Base-by-base conservation (phyloP, 1,140 invertebrate genomes). In the Carposina sasakii region DNA sequence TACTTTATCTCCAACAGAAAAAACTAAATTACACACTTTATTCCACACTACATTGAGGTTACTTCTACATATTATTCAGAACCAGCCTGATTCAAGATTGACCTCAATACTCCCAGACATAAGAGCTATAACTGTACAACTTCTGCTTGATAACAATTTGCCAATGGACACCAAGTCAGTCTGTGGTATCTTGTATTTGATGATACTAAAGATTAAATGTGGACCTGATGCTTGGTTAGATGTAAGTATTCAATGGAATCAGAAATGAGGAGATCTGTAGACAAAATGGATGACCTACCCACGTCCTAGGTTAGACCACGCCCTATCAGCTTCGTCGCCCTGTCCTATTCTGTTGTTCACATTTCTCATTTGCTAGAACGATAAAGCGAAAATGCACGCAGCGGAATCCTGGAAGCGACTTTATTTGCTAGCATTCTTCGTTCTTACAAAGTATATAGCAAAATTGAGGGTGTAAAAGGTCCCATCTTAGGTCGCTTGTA, bases 111-210 rank as follows among this genome's bases (percentile, higher is more conserved):
- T 21, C 19, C 36, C 24, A 52, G 47, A 61, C 13, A 64, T 67
- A 19, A 37, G 36, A 0, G 43, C 39, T 0, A 65, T 70, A 57
- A 64, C 17, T 51, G 51, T 77, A n/a, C 57, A 68, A 48, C 48
- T 82, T 1, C 28, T 77, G 30, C 67, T 59, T 48, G 60, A 77
- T 40, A 54, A 59, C 10, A 76, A 82, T 36, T 60, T 70, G 1
- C 76, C 78, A 3, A 82, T 82, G 76, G 78, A 82, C 33, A 76
- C 76, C 1, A 82, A 82, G 31, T 72, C 72, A n/a, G 58, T 82
- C 4, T 63, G 66, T 46, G 76, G 78, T 0, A 75, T 82, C 12
- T 23, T 82, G 5, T 67, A 61, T 34, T 44, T 79, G 4, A 49
- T 61, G 30, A 60, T 75, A 60, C 54, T 68, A 51, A 34, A 71